Evolutionary conservation across 2,888 invertebrate species (phyloP).

Genomic region (Bellardia pandia): DNA sequence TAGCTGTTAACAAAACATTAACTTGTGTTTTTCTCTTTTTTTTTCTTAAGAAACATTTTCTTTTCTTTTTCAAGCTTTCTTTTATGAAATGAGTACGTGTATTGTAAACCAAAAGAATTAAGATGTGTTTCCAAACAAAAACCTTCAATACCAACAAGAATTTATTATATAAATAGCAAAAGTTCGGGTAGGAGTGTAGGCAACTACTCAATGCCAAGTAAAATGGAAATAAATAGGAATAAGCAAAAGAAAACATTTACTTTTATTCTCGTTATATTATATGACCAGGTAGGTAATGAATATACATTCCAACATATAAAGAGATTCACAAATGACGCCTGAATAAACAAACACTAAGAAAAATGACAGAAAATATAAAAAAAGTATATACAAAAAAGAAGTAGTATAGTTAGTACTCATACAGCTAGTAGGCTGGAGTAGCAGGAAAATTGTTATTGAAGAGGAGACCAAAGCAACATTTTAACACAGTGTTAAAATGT

Average conservation of each 20-base stretch:
- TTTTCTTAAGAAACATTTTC: neutral
- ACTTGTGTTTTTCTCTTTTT: conserved; percentile 32
- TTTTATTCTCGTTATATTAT: neutral
- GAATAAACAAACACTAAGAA: conserved; percentile 55
- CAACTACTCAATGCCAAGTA: neutral
- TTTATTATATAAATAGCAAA: conserved; percentile 66
- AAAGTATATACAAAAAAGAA: conserved; percentile 20
- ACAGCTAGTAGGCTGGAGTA: conserved; percentile 1
- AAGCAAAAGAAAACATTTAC: neutral
- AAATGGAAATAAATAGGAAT: conserved; percentile 7
- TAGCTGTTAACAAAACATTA: conserved; percentile 65
- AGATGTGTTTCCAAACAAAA: conserved; percentile 67
- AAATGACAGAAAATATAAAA: conserved; percentile 28
- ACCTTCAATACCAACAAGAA: conserved; percentile 68
- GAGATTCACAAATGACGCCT: conserved; percentile 54
- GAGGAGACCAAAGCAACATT: neutral
- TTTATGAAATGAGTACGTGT: conserved; percentile 52
- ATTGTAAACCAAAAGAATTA: conserved; percentile 66
- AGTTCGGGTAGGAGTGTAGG: neutral
- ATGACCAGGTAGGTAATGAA: conserved; percentile 57
- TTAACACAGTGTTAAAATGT: neutral
- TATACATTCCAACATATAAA: conserved; percentile 9
- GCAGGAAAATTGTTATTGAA: neutral
- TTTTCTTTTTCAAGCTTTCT: neutral
- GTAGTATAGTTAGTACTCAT: neutral